Conservation (phyloP, 2,888 invertebrate genomes). For the Caenorhabditis doughertyi region DNA sequence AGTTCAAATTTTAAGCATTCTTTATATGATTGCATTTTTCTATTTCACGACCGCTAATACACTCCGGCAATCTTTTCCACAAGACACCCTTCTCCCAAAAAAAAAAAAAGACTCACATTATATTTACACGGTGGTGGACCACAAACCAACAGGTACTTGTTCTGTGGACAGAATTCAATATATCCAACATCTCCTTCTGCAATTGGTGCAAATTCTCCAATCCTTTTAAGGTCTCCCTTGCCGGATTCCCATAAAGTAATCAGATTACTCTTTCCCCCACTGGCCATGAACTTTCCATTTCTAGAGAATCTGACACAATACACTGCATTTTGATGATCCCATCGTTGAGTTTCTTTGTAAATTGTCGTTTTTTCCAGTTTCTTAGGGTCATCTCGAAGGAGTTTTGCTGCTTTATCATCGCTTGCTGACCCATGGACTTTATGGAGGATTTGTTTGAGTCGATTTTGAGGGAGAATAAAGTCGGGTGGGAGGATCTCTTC, state of each 20-base stretch:
- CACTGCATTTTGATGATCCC: slow-evolving; percentile 68
- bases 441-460: slow-evolving; percentile 54
- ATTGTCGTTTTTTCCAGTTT: background rate
- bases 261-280: slow-evolving; percentile 70
- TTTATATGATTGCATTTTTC: no score
- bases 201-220: slow-evolving; percentile 20
- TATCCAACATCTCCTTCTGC: slow-evolving; percentile 48
- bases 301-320: slow-evolving; percentile 76
- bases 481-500: slow-evolving; percentile 54
- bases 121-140: slow-evolving; percentile 59
- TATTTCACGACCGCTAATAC: no score
- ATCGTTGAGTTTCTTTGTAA: slow-evolving; percentile 11
- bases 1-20: no score
- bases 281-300: slow-evolving; percentile 74
- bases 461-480: slow-evolving; percentile 64
- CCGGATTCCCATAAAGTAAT: slow-evolving; percentile 72
- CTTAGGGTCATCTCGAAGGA: slow-evolving; percentile 33
- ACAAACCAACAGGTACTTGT: slow-evolving; percentile 70
- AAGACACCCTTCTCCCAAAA: no score
- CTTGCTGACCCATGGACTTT: slow-evolving; percentile 44
- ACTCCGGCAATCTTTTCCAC: no score
- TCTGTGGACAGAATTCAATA: slow-evolving; percentile 74
- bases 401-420: slow-evolving; percentile 40
- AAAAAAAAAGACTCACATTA: slow-evolving; percentile 55
- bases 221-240: slow-evolving; percentile 21